These are phyloP conservation scores for Drosophila rufa DNA, from an alignment of 1,140 invertebrate species.

Conservation along the genomic window DNA sequence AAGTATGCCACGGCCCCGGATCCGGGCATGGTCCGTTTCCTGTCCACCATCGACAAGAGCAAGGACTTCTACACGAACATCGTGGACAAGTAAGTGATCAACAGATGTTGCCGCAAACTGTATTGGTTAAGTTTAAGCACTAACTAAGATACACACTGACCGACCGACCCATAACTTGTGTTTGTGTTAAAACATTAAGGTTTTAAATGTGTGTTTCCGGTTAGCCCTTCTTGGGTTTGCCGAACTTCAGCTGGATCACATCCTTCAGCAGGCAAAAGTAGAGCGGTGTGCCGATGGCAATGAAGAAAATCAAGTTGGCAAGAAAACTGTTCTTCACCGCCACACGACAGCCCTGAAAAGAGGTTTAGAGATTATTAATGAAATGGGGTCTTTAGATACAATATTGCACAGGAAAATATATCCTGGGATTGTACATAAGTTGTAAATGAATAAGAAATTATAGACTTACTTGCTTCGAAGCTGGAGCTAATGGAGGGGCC, in stretches of 20 bases:
- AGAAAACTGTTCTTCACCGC: constrained; percentile 35
- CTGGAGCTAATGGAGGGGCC: constrained; percentile 10
- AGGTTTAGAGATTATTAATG: not conserved
- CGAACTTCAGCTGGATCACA: constrained; percentile 37
- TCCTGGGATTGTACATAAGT: too few species aligned
- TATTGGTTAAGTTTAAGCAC: constrained; percentile 7
- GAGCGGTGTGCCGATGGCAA: constrained; percentile 67
- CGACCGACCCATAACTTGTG: constrained; percentile 7
- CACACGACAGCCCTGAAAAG: constrained; percentile 47
- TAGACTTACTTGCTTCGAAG: constrained; percentile 6
- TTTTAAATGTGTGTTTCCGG: not conserved
- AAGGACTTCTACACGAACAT: constrained; percentile 84
- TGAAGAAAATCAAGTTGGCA: constrained; percentile 66
- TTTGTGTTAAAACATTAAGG: not conserved
- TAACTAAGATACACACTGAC: constrained; percentile 22
- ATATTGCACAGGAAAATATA: too few species aligned
- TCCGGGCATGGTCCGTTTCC: constrained; percentile 71
- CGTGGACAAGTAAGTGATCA: constrained; percentile 77
- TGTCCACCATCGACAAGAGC: constrained; percentile 81
- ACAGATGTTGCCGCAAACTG: constrained; percentile 14
- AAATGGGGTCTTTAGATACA: not conserved
- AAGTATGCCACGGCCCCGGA: constrained; percentile 81
- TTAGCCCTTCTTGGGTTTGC: constrained; percentile 28
- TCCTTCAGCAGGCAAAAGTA: constrained; percentile 70
- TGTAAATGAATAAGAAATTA: too few species aligned